Conservation (phyloP, 2,797 vertebrate species). For the Setipinna tenuifilis region DNA sequence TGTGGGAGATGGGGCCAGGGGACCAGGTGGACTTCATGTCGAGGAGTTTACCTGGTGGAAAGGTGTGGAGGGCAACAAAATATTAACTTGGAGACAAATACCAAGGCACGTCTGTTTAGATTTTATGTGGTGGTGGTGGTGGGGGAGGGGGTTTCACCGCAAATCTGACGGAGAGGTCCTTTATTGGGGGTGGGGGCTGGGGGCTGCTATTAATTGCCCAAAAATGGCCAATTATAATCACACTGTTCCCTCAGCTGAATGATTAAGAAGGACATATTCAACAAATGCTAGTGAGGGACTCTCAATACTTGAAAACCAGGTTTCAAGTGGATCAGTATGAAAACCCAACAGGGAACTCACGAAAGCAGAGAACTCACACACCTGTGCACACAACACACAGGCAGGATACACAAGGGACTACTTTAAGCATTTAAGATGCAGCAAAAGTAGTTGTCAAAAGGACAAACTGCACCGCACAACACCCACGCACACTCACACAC, state of each 20-base stretch:
- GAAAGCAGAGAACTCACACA: background rate
- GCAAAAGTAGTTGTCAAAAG: background rate
- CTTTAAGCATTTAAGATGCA: background rate
- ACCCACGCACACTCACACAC: background rate
- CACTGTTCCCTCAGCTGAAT: background rate
- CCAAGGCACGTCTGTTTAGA: background rate
- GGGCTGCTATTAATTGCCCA: background rate
- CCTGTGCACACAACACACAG: background rate
- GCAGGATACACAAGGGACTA: background rate
- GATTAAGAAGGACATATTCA: background rate
- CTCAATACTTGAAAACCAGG: constrained; percentile 1
- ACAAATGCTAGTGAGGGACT: background rate
- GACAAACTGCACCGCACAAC: background rate
- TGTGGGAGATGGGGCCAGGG: constrained; percentile 89
- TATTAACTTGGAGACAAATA: background rate
- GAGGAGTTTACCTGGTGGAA: constrained; percentile 85
- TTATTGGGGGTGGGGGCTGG: background rate
- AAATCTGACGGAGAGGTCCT: background rate
- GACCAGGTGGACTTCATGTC: constrained; percentile 97
- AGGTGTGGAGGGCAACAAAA: constrained; percentile 17
- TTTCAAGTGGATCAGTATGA: background rate
- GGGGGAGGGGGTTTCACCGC: background rate
- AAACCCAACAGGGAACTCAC: background rate
- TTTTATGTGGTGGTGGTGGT: too few species aligned
- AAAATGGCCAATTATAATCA: background rate